phyloP scores from a whole-genome alignment of 2,888 invertebrate species.

The Brachyptera risi region DNA sequence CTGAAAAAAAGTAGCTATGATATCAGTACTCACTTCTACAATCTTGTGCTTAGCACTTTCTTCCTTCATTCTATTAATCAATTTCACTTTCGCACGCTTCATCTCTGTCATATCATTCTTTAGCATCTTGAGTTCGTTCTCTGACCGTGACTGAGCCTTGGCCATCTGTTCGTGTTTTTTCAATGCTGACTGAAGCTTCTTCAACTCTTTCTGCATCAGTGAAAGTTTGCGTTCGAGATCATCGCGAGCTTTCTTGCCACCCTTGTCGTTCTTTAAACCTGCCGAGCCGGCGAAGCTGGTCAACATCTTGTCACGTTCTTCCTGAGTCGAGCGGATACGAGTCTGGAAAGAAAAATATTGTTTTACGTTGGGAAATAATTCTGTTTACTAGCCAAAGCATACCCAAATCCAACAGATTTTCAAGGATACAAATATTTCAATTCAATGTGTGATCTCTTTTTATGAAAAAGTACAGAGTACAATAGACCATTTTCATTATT shows the following conservation, averaged over 20 bases:
- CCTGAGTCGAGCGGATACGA: constrained; percentile 82
- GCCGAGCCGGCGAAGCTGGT: constrained; percentile 41
- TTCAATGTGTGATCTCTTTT: too few species aligned
- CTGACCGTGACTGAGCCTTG: constrained; percentile 72
- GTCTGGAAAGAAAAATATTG: background rate
- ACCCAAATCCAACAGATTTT: too few species aligned
- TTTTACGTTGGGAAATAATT: too few species aligned
- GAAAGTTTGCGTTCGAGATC: constrained; percentile 85
- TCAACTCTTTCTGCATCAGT: constrained; percentile 81
- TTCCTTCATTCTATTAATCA: constrained; percentile 91
- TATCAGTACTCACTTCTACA: constrained; percentile 26
- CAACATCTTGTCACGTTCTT: constrained; percentile 86
- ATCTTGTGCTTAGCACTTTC: constrained; percentile 80
- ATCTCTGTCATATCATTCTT: constrained; percentile 73
- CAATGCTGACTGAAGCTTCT: constrained; percentile 79
- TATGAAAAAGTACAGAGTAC: too few species aligned
- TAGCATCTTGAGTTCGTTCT: constrained; percentile 67
- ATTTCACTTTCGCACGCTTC: constrained; percentile 77
- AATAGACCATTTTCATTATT: too few species aligned
- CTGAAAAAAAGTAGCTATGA: too few species aligned
- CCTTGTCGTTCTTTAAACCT: background rate
- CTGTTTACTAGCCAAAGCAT: too few species aligned
- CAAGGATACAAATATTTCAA: too few species aligned
- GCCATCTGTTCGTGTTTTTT: constrained; percentile 84
- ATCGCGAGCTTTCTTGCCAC: constrained; percentile 61